phyloP scores from a whole-genome alignment of 2,888 invertebrate species.

The Brenthis ino region DNA sequence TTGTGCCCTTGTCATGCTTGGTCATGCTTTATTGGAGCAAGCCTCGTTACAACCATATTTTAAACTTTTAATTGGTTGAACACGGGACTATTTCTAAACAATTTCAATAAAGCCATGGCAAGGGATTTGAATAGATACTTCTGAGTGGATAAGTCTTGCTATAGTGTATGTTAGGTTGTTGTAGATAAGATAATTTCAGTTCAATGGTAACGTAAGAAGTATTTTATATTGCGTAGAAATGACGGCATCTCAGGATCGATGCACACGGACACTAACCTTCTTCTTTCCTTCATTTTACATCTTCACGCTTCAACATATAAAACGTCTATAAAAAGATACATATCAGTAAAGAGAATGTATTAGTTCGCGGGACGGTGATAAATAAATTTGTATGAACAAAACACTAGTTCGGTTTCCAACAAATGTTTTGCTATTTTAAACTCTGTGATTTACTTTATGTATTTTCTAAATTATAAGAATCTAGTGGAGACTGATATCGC shows the following conservation, averaged over 20 bases:
- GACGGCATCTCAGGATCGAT: slow-evolving; percentile 74
- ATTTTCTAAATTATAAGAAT: slow-evolving; percentile 81
- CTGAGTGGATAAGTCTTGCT: slow-evolving; percentile 64
- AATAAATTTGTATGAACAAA: slow-evolving; percentile 56
- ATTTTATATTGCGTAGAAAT: slow-evolving; percentile 53
- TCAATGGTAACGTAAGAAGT: slow-evolving; percentile 72
- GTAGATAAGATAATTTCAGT: slow-evolving; percentile 71
- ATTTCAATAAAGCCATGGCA: slow-evolving; percentile 42
- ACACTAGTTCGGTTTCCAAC: slow-evolving; percentile 63
- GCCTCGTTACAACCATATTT: slow-evolving; percentile 34
- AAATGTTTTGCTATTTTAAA: slow-evolving; percentile 78
- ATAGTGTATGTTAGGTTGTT: slow-evolving; percentile 70
- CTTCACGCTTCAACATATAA: slow-evolving; percentile 61
- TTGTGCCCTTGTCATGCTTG: slow-evolving; percentile 52
- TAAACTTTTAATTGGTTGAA: slow-evolving; percentile 37
- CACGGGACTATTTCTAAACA: slow-evolving; percentile 38
- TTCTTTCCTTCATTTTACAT: slow-evolving; percentile 55
- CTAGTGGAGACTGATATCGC: slow-evolving; percentile 82
- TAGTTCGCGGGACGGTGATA: slow-evolving; percentile 66
- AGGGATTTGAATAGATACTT: slow-evolving; percentile 56
- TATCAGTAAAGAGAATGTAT: slow-evolving; percentile 73
- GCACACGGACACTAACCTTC: slow-evolving; percentile 74
- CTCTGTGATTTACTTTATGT: slow-evolving; percentile 82
- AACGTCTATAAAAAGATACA: slow-evolving; percentile 78
- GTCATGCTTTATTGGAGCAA: slow-evolving; percentile 32